Evolutionary conservation across 2,888 invertebrate species (phyloP).

Genomic region (Macrosiphum euphorbiae): DNA sequence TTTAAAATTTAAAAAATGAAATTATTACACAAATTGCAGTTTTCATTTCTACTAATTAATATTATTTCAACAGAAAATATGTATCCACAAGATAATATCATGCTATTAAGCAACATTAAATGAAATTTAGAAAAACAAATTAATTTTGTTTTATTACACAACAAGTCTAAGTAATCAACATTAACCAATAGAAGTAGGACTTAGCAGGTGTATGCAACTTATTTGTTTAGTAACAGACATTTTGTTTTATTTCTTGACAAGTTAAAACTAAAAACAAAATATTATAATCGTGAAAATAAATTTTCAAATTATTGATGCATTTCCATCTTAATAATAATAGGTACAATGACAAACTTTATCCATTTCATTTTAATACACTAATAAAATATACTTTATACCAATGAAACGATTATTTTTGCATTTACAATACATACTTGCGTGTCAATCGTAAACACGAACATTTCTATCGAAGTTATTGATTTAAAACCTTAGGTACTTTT

Average conservation of each 20-base stretch:
- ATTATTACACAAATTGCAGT: background rate
- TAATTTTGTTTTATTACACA: background rate
- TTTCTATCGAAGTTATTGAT: constrained; percentile 11
- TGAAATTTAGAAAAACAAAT: background rate
- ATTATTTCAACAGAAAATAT: background rate
- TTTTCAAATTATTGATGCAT: background rate
- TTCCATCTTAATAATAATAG: background rate
- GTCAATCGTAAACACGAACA: constrained; percentile 20
- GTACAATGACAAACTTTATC: background rate
- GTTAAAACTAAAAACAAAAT: background rate
- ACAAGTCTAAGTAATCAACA: background rate
- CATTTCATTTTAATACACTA: background rate
- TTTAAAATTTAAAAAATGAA: no score
- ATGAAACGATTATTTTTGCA: background rate
- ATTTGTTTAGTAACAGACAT: background rate
- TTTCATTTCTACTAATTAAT: background rate
- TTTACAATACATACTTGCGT: background rate
- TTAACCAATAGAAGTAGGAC: background rate
- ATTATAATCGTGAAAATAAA: background rate
- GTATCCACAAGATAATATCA: background rate
- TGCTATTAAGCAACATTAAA: background rate
- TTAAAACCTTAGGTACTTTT: background rate
- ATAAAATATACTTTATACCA: background rate
- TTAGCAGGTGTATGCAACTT: background rate
- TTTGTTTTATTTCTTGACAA: background rate